phyloP scores from a whole-genome alignment of 2,797 vertebrate species.

The Momotus momota region DNA sequence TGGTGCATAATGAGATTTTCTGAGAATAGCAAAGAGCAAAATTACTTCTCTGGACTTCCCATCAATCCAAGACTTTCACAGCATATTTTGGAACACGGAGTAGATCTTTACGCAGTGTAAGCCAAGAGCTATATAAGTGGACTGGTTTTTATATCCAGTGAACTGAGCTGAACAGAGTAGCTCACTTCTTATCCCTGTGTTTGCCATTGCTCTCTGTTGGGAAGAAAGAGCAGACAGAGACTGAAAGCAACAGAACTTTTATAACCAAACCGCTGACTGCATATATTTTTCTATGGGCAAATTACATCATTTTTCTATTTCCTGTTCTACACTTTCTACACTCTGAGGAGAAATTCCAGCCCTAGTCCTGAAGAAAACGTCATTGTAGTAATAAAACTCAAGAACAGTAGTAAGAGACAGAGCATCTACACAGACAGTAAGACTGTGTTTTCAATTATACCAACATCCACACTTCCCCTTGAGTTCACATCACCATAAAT shows the following conservation, averaged over 20 bases:
- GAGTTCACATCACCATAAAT: not conserved
- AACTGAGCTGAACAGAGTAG: not conserved
- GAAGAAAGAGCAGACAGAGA: not conserved
- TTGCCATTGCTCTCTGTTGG: not conserved
- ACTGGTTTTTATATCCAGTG: not conserved
- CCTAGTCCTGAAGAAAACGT: not conserved
- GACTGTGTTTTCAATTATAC: not conserved
- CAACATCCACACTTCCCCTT: not conserved
- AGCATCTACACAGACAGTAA: not conserved
- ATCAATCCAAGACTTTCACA: not conserved
- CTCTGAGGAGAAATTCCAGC: not conserved
- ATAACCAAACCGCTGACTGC: not conserved
- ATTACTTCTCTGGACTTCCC: not conserved
- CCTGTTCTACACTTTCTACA: not conserved
- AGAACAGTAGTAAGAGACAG: not conserved
- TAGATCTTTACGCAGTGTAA: not conserved
- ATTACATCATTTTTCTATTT: not conserved
- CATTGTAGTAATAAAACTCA: not conserved
- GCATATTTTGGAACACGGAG: not conserved
- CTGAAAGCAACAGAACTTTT: not conserved
- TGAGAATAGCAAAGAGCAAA: not conserved
- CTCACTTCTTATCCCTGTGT: not conserved
- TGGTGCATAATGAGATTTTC: not conserved
- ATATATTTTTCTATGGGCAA: not conserved
- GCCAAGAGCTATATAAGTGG: not conserved